Evolutionary conservation across 2,888 invertebrate genomes (phyloP), one percentile per base, ranked within the genome.

Genomic region (Galerucella pusilla): DNA sequence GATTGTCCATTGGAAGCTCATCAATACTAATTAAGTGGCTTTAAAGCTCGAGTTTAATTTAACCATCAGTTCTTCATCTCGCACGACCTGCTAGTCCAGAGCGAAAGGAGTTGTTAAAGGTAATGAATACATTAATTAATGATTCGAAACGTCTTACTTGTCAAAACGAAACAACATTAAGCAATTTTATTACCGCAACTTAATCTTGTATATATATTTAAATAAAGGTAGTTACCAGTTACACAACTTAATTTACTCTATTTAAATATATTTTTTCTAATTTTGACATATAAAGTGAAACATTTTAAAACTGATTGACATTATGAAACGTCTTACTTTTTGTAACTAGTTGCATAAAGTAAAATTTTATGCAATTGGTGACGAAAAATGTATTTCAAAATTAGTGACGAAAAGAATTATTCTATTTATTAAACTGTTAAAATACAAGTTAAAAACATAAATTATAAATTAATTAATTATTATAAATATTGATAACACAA

Each of bases 1-100:
- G 64, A 45, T 65, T 65, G 64, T 65, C 46, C 64, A 65, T 65
- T 65, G 64, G 46, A 65, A 65, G 64, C 64, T 65, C 64, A 65
- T 65, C 64, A 65, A 65, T 65, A 65, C 64, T 46, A 65, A 65
- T 65, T 65, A 65, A 65, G 64, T 45, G 42, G 64, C 64, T 45
- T 65, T 46, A 16, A 46, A 65, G 20, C 45, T 42, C 6, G 16
- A 42, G 20, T 65, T 65, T 65, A 65, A 65, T 65, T 65, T 65
- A 65, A 65, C 35, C 64, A 65, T 65, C 64, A 16, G 64, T 65
- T 65, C 46, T 65, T 65, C 64, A 46, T 65, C 64, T 65, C 45
- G 28, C 64, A 45, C 42, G 46, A 20, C 42, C 20, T 20, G 46
- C 45, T 46, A 65, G 45, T 46, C n/a, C 45, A 45, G 20, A 46